These are phyloP conservation scores for Mormoops blainvillei DNA, from an alignment of 2,113 vertebrate species.

Conservation along the genomic window DNA sequence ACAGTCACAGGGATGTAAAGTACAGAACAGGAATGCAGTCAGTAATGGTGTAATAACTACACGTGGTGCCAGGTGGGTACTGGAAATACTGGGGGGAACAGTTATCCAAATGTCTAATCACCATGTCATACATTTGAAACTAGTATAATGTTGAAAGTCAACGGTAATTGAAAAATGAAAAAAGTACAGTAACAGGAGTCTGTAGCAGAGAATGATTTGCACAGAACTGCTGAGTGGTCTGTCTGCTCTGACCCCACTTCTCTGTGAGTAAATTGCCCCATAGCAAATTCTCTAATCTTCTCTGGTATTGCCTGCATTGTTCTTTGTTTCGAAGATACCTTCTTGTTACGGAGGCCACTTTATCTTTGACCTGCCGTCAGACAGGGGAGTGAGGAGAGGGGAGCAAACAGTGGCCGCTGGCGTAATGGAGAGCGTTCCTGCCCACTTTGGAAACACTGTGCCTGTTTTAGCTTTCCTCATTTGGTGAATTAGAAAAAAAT, in stretches of 20 bases:
- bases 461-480: background rate
- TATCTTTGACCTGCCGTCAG: too few species aligned
- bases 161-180: background rate
- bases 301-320: background rate
- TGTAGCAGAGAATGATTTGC: background rate
- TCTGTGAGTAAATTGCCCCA: background rate
- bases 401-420: background rate
- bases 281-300: background rate
- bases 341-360: background rate
- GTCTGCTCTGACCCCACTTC: too few species aligned
- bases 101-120: background rate
- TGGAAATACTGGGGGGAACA: background rate
- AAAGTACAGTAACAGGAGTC: background rate
- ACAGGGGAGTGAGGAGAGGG: background rate
- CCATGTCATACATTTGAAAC: background rate
- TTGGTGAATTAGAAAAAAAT: background rate
- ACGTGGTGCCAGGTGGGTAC: background rate
- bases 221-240: background rate
- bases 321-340: background rate
- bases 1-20: background rate
- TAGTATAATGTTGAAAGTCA: background rate
- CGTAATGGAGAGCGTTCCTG: background rate
- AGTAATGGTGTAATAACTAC: background rate
- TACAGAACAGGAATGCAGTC: background rate
- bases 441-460: background rate